Base-by-base conservation (phyloP, 2,888 invertebrate species). In the Neoascia interrupta region DNA sequence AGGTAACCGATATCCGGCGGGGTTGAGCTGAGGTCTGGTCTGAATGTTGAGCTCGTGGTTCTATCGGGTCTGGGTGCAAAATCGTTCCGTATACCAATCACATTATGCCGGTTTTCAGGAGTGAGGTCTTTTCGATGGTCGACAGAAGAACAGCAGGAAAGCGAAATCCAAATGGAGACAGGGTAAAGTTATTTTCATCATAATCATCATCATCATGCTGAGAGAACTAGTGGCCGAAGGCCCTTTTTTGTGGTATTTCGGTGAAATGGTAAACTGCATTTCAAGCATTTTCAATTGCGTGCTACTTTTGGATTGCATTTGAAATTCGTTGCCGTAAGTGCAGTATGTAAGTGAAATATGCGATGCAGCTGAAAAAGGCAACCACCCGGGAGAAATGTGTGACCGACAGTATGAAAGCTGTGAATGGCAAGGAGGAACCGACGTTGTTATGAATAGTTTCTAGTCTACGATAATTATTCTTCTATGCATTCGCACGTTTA, bases 171-270 rank as follows among this genome's bases (percentile, higher is more conserved):
- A 28, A 6, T 28, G 28, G 15, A 37, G 37, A 56, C 10, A 36
- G 16, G 16, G 31, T 21, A 13, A 5, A 49, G 31, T 64, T 56
- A 64, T 64, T 64, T 56, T 43, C 63, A 72, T 54, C 60, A 51
- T n/a, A n/a, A n/a, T 63, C 70, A 54, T 64, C 64, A 58, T 49
- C 54, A 66, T 49, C 41, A 58, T 73, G 36, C 51, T 56, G 56
- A 36, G 31, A 15, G 28, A 54, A 21, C 3, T 5, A 15, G 41
- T 60, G 68, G 51, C 68, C 60, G 39, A 69, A 36, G 39, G 60
- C 54, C 69, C 73, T 66, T 73, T 73, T 73, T 49, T 73, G 73
- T 73, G 73, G 66, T 53, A 73, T 69, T 74, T 74, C 39, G 41
- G 39, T 41, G 61, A 47, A 73, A 54, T 61, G 54, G 41, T 41